These are phyloP conservation scores for Ctenochaetus hawaiiensis DNA, from an alignment of 2,797 vertebrate genomes.

Conservation along the genomic window DNA sequence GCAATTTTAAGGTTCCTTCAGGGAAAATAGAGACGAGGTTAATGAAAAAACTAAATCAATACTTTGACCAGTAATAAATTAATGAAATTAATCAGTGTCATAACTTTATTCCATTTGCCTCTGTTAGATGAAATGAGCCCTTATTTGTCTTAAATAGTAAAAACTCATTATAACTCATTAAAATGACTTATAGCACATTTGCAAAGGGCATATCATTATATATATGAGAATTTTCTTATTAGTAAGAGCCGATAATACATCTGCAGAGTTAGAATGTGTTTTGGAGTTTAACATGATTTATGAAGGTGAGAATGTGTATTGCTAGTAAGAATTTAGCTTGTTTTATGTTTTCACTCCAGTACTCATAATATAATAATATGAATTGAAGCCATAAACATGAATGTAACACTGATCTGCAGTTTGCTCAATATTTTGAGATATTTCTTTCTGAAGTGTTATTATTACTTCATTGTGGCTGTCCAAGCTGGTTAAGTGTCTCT, in stretches of 20 bases:
- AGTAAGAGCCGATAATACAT: not conserved
- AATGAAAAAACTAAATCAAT: slow-evolving; percentile 41
- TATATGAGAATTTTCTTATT: not conserved
- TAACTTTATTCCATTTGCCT: not conserved
- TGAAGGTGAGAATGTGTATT: not conserved
- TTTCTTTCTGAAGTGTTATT: not conserved
- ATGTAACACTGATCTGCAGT: not conserved
- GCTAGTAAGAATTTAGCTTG: not conserved
- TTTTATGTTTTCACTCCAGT: not conserved
- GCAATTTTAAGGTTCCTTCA: not conserved
- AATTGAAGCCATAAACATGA: not conserved
- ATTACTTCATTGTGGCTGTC: slow-evolving; percentile 15
- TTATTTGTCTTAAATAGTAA: not conserved
- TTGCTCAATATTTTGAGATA: slow-evolving; percentile 10
- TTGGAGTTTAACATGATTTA: not conserved
- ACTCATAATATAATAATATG: not conserved
- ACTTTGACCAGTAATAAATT: slow-evolving; percentile 1
- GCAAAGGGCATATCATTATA: not conserved
- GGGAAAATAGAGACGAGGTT: not conserved
- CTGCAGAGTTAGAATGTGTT: not conserved
- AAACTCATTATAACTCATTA: not conserved
- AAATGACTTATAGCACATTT: not conserved
- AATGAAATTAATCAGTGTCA: slow-evolving; percentile 31
- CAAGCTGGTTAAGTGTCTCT: slow-evolving; percentile 2
- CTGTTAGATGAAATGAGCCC: not conserved